phyloP scores from a whole-genome alignment of 2,888 invertebrate genomes.

The Teleogryllus oceanicus region DNA sequence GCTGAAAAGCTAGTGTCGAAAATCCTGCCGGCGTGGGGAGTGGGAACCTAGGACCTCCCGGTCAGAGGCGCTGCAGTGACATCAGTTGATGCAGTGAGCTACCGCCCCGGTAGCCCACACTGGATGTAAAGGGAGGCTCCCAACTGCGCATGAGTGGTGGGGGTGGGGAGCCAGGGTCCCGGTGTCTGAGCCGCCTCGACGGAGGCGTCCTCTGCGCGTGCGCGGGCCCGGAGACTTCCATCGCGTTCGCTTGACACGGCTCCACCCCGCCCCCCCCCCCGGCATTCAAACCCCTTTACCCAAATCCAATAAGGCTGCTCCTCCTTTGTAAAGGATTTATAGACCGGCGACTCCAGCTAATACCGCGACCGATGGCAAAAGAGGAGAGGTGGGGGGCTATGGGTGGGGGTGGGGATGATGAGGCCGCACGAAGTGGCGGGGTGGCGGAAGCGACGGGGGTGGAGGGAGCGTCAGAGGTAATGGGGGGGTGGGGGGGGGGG shows the following conservation, averaged over 20 bases:
- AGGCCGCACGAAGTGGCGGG: background rate
- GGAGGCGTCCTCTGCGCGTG: too few relatives aligned
- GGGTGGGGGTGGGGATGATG: background rate
- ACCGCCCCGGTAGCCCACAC: too few relatives aligned
- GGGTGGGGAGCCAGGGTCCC: too few relatives aligned
- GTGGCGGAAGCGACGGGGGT: background rate
- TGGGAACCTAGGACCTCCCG: too few relatives aligned
- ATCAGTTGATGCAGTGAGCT: too few relatives aligned
- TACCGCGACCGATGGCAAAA: background rate
- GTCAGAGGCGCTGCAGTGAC: too few relatives aligned
- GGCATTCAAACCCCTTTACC: background rate
- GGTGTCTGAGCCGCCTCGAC: too few relatives aligned
- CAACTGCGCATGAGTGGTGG: too few relatives aligned
- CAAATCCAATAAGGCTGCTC: background rate
- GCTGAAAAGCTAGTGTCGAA: too few relatives aligned
- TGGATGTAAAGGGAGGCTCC: too few relatives aligned
- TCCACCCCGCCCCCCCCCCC: background rate
- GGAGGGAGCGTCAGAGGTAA: background rate
- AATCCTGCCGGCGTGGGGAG: too few relatives aligned
- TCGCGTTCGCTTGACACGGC: background rate
- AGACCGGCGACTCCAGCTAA: background rate
- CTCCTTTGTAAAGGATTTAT: conserved; percentile 18
- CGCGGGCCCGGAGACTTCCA: background rate
- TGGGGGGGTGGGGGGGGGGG: background rate
- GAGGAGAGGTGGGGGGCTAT: background rate